Base-by-base conservation (phyloP, 2,797 vertebrate species). In the Adelosebastes latens region DNA sequence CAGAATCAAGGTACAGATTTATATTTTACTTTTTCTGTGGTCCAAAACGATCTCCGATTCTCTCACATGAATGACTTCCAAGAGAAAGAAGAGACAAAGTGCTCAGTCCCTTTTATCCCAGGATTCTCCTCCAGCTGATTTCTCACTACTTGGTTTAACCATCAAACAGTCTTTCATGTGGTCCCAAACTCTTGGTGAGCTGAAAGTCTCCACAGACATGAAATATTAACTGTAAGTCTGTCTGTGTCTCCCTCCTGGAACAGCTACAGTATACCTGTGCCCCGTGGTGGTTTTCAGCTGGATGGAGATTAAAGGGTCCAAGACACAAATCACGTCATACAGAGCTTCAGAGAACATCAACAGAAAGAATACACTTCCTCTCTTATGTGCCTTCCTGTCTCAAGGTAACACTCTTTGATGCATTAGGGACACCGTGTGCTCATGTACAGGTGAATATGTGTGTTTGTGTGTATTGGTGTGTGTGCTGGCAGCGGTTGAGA, bases 111-210 rank as follows among this genome's bases (percentile, higher is more conserved):
- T 85, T 87, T 86, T 67, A 88, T 89, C 72, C 59, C n/a, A 3
- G 24, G 56, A 64, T 69, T 83, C 87, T 85, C 75, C 66, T 87
- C 83, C 67, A 62, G 75, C 77, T 91, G 86, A 89, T 88, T 87
- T 78, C 84, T 82, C 82, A 82, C 74, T 46, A 61, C 85, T 81
- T 75, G 60, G 76, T 87, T 92, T 84, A 87, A 89, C 86, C 82
- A 92, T 89, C 85, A 89, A 85, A 89, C 72, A 5, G 59, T 49
- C 84, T 90, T 93, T 90, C 79, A 91, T 90, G 87, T 83, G 79
- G 75, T 88, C 77, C 56, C 68, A 52, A 4, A 69, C 76, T 88
- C 84, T 72, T 66, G 13, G 4, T 71, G 83, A 77, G 75, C 80
- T 75, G 53, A 58, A 68, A 76, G 81, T 85, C 74, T 81, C 87